These are phyloP conservation scores for Drosophila mauritiana DNA, from an alignment of 1,140 invertebrate genomes.

Conservation along the genomic window DNA sequence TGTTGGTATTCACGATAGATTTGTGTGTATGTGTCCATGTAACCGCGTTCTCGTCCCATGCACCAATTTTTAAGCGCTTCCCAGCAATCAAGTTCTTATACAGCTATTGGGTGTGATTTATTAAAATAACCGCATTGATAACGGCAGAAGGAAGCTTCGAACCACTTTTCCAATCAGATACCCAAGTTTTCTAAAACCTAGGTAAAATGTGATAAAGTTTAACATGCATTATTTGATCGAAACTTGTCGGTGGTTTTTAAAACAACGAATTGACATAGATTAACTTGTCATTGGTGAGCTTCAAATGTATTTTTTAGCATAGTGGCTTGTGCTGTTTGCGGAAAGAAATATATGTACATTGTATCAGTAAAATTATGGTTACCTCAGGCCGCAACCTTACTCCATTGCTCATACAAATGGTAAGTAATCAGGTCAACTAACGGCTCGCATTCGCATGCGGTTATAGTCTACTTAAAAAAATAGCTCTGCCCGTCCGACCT, in stretches of 20 bases:
- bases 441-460: conserved; percentile 73
- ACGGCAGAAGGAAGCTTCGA: conserved; percentile 5
- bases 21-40: conserved; percentile 34
- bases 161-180: conserved; percentile 60
- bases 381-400: not conserved
- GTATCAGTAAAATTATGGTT: conserved; percentile 19
- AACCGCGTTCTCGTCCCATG: conserved; percentile 52
- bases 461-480: conserved; percentile 79
- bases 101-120: conserved; percentile 36
- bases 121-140: not conserved
- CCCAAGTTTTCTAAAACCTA: conserved; percentile 16
- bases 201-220: conserved; percentile 25
- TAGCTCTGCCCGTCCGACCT: conserved; percentile 60
- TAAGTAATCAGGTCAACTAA: conserved; percentile 78
- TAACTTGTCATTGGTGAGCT: too few species aligned
- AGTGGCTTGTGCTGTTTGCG: too few species aligned
- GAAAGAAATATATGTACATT: too few species aligned
- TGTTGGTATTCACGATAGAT: conserved; percentile 26
- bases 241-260: too few species aligned
- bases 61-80: conserved; percentile 36
- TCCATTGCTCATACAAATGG: conserved; percentile 42
- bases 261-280: too few species aligned
- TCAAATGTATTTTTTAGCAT: too few species aligned
- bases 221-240: conserved; percentile 13
- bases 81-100: conserved; percentile 1